phyloP scores from a whole-genome alignment of 2,113 vertebrate genomes.

The Mustela nigripes region DNA sequence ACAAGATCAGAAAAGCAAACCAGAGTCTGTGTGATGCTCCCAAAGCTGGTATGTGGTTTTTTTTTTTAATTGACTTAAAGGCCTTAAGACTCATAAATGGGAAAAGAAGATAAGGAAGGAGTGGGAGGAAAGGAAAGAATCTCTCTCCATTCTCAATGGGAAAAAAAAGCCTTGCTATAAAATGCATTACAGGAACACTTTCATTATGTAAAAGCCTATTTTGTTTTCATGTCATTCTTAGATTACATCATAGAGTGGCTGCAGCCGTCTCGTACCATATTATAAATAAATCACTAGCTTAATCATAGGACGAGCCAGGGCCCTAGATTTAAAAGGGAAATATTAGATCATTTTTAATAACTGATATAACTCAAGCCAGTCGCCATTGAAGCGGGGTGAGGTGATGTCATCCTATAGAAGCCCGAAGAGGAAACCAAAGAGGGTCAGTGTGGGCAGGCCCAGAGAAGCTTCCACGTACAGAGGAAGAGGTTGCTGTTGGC shows the following conservation, averaged over 20 bases:
- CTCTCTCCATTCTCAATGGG: not conserved
- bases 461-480: not conserved
- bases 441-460: not conserved
- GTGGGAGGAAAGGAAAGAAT: not conserved
- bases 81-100: not conserved
- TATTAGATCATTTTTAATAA: conserved; percentile 83
- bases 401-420: conserved; percentile 68
- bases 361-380: conserved; percentile 80
- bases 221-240: conserved; percentile 79
- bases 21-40: not conserved
- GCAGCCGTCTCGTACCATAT: conserved; percentile 67
- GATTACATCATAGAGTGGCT: conserved; percentile 80
- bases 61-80: conserved; percentile 6
- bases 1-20: not conserved
- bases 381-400: conserved; percentile 67
- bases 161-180: not conserved
- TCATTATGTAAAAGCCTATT: conserved; percentile 78
- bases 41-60: not conserved
- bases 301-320: conserved; percentile 73
- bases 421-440: conserved; percentile 61
- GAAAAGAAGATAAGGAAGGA: conserved; percentile 23
- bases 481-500: not conserved
- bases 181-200: conserved; percentile 68
- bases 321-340: conserved; percentile 78
- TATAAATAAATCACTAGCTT: conserved; percentile 80